Percentiles rank a stretch among this genome's conserved stretches.
phyloP scores from a whole-genome alignment of 2,888 invertebrate species.

The Vandiemenella viatica region DNA sequence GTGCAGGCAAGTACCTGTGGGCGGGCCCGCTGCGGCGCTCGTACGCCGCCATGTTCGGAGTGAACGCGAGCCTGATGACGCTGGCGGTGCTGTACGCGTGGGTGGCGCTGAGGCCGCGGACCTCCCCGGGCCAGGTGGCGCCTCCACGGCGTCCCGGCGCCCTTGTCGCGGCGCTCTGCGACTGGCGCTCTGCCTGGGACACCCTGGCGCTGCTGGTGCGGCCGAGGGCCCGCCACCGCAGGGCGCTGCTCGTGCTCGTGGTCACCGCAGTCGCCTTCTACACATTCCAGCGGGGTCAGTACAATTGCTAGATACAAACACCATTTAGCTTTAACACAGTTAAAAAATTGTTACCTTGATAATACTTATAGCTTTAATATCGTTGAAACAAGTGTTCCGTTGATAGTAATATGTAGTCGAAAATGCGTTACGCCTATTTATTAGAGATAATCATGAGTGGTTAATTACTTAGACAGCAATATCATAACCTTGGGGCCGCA shows the following conservation, averaged over 20 bases:
- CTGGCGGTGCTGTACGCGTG: slow-evolving; percentile 48
- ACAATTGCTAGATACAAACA: no score
- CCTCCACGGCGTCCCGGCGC: slow-evolving; percentile 23
- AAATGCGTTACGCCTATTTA: no score
- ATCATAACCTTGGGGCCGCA: no score
- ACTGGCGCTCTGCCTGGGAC: slow-evolving; percentile 29
- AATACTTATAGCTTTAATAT: no score
- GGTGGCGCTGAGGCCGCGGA: slow-evolving; percentile 53
- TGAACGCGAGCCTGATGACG: slow-evolving; percentile 47
- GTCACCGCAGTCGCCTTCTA: slow-evolving; percentile 61
- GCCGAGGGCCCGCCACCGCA: slow-evolving; percentile 38
- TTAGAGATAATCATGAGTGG: no score
- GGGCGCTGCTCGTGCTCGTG: slow-evolving; percentile 50
- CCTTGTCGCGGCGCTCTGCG: not conserved
- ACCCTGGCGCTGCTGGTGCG: slow-evolving; percentile 47
- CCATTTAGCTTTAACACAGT: no score
- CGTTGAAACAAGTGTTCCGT: no score
- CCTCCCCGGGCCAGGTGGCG: slow-evolving; percentile 45
- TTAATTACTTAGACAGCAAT: no score
- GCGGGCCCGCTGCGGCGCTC: slow-evolving; percentile 42
- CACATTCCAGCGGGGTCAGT: slow-evolving; percentile 55
- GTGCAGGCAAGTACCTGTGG: slow-evolving; percentile 50
- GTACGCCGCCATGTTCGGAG: slow-evolving; percentile 55
- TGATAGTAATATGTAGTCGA: no score
- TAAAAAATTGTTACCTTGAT: no score